Percentiles rank a stretch among this genome's conserved stretches.
phyloP scores from a whole-genome alignment of 2,797 vertebrate genomes.

The Dendrocincla fuliginosa region DNA sequence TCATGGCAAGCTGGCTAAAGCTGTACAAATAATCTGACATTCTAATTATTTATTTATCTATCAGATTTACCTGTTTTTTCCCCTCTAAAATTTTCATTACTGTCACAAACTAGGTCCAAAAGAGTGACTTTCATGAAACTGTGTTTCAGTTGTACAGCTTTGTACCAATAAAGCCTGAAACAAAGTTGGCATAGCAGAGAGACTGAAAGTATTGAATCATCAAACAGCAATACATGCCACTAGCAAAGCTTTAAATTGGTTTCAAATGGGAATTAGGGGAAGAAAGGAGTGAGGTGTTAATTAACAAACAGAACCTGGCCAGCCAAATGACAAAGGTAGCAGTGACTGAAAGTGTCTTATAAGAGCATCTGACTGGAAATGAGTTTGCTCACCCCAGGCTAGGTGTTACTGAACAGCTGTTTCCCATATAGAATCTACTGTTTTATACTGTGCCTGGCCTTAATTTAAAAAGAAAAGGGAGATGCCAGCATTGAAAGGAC shows the following conservation, averaged over 20 bases:
- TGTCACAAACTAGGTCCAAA: background rate
- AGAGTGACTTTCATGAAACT: background rate
- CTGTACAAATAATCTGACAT: constrained; percentile 13
- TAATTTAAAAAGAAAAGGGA: background rate
- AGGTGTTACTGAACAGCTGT: background rate
- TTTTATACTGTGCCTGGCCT: background rate
- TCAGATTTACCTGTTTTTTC: background rate
- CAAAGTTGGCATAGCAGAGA: background rate
- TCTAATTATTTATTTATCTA: background rate
- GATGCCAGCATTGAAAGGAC: background rate
- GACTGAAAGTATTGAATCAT: background rate
- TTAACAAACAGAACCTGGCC: background rate
- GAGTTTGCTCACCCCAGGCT: background rate
- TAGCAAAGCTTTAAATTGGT: background rate
- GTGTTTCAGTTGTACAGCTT: background rate
- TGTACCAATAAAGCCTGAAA: background rate
- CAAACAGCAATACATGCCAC: background rate
- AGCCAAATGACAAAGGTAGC: background rate
- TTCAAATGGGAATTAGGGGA: background rate
- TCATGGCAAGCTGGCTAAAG: constrained; percentile 15
- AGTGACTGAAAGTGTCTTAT: background rate
- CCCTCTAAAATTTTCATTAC: background rate
- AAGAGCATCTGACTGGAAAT: background rate
- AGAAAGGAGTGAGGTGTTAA: background rate
- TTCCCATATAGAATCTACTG: background rate